phyloP scores from a whole-genome alignment of 2,113 vertebrate genomes.

The Lophura nycthemera region DNA sequence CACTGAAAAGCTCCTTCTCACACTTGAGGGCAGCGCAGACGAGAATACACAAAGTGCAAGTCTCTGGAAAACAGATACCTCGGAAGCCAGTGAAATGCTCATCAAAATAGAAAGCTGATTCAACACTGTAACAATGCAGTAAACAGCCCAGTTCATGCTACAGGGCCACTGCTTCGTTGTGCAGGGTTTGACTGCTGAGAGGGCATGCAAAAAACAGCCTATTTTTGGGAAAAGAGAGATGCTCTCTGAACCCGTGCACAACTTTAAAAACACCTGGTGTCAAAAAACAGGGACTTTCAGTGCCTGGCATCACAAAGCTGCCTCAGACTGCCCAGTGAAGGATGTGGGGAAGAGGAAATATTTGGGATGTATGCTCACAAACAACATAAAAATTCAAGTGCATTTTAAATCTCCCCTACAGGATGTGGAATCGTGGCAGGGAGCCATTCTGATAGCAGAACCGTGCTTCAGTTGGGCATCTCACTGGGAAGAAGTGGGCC shows the following conservation, averaged over 20 bases:
- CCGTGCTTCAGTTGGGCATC: background rate
- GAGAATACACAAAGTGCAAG: background rate
- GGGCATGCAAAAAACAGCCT: background rate
- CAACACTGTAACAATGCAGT: background rate
- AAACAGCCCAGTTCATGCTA: background rate
- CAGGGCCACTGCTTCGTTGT: rapidly evolving
- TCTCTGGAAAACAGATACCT: background rate
- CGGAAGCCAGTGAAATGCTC: background rate
- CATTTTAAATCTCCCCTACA: background rate
- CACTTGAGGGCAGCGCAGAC: background rate
- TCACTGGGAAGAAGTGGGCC: background rate
- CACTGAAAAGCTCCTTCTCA: background rate
- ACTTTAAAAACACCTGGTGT: background rate
- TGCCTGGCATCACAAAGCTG: background rate
- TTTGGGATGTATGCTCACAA: background rate
- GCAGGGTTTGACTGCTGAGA: background rate
- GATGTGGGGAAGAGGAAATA: background rate
- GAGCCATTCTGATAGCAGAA: background rate
- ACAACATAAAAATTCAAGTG: background rate
- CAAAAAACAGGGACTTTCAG: background rate
- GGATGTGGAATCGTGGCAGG: background rate
- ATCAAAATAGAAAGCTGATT: background rate
- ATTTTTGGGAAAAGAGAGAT: background rate
- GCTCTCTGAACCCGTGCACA: background rate
- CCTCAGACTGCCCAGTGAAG: background rate